Conservation (phyloP, 2,888 invertebrate genomes). For the Drosophila antonietae region DNA sequence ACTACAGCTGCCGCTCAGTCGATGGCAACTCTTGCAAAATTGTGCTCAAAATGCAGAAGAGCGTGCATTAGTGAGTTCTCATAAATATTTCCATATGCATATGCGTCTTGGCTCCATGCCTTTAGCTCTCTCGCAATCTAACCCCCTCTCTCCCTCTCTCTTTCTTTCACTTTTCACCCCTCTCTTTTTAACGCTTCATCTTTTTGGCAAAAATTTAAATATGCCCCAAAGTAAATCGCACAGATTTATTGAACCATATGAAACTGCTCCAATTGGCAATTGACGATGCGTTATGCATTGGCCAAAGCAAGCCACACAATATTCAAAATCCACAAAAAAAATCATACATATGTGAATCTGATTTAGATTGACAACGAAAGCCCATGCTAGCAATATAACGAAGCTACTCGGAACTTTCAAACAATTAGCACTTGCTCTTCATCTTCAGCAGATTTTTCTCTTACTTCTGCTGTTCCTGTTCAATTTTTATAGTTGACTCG, state of each 20-base stretch:
- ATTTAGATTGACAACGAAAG: slow-evolving; percentile 16
- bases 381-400: background rate
- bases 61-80: slow-evolving; percentile 67
- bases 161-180: slow-evolving; percentile 18
- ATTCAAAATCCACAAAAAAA: background rate
- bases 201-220: slow-evolving; percentile 52
- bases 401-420: slow-evolving; percentile 1
- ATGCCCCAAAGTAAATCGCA: slow-evolving; percentile 64
- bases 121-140: slow-evolving; percentile 22
- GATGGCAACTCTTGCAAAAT: slow-evolving; percentile 49
- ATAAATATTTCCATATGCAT: slow-evolving; percentile 66
- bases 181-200: slow-evolving; percentile 10
- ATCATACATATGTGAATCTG: background rate
- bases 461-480: background rate
- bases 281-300: slow-evolving; percentile 44
- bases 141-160: slow-evolving; percentile 17
- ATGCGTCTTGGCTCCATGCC: slow-evolving; percentile 27
- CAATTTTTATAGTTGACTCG: background rate
- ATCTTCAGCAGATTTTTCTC: background rate
- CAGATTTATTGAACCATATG: slow-evolving; percentile 63
- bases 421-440: slow-evolving; percentile 2
- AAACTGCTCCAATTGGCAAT: slow-evolving; percentile 29
- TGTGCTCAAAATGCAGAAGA: slow-evolving; percentile 67
- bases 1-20: slow-evolving; percentile 6
- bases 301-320: slow-evolving; percentile 3